These are phyloP conservation scores for Agonopterix heracliana DNA, from an alignment of 2,888 invertebrate species.

Conservation along the genomic window DNA sequence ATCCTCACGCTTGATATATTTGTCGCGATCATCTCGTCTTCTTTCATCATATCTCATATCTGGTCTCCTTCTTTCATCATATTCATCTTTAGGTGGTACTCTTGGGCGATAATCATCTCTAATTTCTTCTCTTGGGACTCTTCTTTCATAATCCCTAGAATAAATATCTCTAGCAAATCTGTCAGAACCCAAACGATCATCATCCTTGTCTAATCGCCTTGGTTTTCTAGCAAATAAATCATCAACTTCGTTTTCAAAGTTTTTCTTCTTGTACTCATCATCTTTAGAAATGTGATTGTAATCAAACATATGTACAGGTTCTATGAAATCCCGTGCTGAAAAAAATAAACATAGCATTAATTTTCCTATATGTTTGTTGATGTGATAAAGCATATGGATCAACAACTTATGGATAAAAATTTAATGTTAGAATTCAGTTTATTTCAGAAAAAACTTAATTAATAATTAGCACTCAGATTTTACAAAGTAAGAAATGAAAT, in stretches of 20 bases:
- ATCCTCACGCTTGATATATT: conserved; percentile 24
- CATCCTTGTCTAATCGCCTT: conserved; percentile 27
- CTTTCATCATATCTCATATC: conserved; percentile 32
- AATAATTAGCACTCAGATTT: too few species aligned
- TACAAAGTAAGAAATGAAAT: too few species aligned
- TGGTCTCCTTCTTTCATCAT: conserved; percentile 24
- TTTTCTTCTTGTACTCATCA: conserved; percentile 42
- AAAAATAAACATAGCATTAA: conserved; percentile 11
- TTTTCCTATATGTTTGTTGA: background rate
- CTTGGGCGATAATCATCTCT: conserved; percentile 12
- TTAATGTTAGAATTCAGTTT: background rate
- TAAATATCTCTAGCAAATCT: conserved; percentile 32
- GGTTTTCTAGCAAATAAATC: conserved; percentile 48
- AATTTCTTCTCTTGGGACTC: conserved; percentile 19
- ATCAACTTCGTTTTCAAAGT: conserved; percentile 57
- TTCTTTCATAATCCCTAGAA: conserved; percentile 18
- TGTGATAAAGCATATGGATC: background rate
- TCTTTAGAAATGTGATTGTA: conserved; percentile 80
- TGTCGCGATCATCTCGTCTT: conserved; percentile 38
- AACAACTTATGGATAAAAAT: background rate
- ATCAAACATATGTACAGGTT: conserved; percentile 81
- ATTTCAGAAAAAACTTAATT: too few species aligned
- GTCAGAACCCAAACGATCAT: conserved; percentile 16
- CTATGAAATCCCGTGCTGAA: conserved; percentile 75
- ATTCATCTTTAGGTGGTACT: conserved; percentile 20